Evolutionary conservation across 2,797 vertebrate species (phyloP).

Genomic region (Hippoglossus hippoglossus): DNA sequence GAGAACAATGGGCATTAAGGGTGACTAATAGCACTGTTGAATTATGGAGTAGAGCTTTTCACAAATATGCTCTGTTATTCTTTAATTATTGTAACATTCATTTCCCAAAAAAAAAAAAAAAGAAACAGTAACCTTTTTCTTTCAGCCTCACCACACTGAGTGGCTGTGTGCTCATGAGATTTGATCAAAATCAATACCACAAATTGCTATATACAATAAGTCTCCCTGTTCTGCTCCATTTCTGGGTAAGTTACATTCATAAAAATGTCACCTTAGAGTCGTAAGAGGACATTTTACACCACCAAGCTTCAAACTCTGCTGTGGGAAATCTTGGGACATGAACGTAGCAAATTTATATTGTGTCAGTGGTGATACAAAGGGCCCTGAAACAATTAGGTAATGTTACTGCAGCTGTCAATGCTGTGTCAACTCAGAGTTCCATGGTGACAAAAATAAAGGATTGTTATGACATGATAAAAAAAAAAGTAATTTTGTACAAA

Average conservation of each 20-base stretch:
- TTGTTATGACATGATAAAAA: too few species aligned
- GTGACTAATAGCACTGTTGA: neutral
- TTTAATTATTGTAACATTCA: constrained; percentile 1
- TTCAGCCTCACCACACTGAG: too few species aligned
- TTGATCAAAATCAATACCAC: neutral
- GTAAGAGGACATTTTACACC: neutral
- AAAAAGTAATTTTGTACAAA: too few species aligned
- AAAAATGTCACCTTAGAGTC: neutral
- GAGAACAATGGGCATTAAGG: too few species aligned
- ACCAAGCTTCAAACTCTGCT: neutral
- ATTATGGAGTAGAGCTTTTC: constrained; percentile 33
- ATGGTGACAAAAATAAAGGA: too few species aligned
- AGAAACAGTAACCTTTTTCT: too few species aligned
- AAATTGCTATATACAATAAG: neutral
- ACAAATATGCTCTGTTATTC: constrained; percentile 25
- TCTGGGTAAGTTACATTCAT: neutral
- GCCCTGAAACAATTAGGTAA: too few species aligned
- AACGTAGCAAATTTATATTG: too few species aligned
- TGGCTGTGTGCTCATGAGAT: neutral
- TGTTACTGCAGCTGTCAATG: too few species aligned
- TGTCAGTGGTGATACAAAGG: too few species aligned
- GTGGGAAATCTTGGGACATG: neutral
- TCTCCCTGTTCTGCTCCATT: neutral
- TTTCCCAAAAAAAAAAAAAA: too few species aligned
- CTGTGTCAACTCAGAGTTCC: too few species aligned